Evolutionary conservation across 2,888 invertebrate species (phyloP).

Genomic region (Minunthozetes semirufus): DNA sequence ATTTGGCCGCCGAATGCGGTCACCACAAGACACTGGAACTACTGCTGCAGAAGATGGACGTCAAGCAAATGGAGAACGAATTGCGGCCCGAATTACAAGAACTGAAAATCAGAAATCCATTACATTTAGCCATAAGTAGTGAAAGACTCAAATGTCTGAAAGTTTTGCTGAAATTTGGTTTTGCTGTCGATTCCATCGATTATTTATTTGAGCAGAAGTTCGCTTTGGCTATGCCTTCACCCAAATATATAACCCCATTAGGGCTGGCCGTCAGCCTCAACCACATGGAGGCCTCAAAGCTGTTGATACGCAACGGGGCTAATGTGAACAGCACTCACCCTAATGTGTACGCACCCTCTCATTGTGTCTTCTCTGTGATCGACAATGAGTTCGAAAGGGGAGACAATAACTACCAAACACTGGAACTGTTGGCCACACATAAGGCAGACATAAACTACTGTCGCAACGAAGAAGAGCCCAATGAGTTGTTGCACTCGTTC

Average conservation of each 20-base stretch:
- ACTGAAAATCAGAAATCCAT: background rate
- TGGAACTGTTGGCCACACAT: slow-evolving; percentile 4
- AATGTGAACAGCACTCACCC: slow-evolving; percentile 44
- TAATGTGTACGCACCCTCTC: slow-evolving; percentile 10
- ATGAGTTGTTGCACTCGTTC: slow-evolving; percentile 3
- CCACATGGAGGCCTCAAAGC: slow-evolving; percentile 38
- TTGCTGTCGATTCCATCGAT: slow-evolving; percentile 34
- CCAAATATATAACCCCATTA: slow-evolving; percentile 11
- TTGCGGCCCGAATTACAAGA: background rate
- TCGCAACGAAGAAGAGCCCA: background rate
- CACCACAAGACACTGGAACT: slow-evolving; percentile 38
- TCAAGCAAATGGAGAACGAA: background rate
- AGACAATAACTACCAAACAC: background rate
- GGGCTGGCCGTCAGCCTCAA: background rate
- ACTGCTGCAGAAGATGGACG: background rate
- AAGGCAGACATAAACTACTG: slow-evolving; percentile 12
- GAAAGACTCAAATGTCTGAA: slow-evolving; percentile 34
- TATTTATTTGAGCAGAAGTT: slow-evolving; percentile 14
- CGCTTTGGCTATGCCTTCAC: background rate
- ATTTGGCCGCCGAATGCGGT: slow-evolving; percentile 47
- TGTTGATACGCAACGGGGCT: slow-evolving; percentile 46
- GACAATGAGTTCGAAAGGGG: slow-evolving; percentile 11
- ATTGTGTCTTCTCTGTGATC: background rate
- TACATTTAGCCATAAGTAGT: slow-evolving; percentile 20
- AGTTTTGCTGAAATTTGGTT: slow-evolving; percentile 36